These are phyloP conservation scores for Labroides dimidiatus DNA, from an alignment of 2,797 vertebrate species.

Conservation along the genomic window DNA sequence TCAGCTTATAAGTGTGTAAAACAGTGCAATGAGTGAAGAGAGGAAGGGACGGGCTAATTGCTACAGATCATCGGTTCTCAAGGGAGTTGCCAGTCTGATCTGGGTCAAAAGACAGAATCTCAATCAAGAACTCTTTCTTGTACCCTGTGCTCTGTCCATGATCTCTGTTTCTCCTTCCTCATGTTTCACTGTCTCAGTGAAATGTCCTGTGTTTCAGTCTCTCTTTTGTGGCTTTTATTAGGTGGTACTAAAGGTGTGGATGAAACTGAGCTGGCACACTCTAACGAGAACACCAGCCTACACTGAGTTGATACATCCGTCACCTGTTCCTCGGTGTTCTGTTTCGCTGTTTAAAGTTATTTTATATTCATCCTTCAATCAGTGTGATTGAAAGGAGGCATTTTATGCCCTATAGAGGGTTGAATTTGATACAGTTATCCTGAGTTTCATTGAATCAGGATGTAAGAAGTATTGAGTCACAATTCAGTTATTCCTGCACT, in stretches of 20 bases:
- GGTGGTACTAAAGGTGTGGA: conserved; percentile 1
- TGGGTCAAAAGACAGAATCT: conserved; percentile 22
- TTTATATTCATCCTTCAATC: neutral
- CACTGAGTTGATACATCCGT: neutral
- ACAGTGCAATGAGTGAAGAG: conserved; percentile 3
- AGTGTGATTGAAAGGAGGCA: no score
- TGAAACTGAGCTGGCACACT: neutral
- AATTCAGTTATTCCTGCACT: neutral
- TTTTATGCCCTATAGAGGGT: no score
- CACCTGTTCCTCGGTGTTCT: conserved; percentile 17
- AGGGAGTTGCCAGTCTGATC: conserved; percentile 51
- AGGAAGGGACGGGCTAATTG: conserved; percentile 46
- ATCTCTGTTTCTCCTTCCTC: no score
- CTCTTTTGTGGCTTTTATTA: neutral
- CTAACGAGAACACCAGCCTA: conserved; percentile 1
- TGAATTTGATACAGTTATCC: no score
- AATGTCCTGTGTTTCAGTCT: neutral
- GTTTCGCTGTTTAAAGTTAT: neutral
- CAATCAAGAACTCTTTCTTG: no score
- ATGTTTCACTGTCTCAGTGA: no score
- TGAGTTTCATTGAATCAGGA: neutral
- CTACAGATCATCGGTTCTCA: conserved; percentile 55
- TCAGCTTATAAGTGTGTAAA: conserved; percentile 44
- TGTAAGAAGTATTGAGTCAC: neutral
- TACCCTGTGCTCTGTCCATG: no score